Conservation (phyloP, 2,113 vertebrate genomes). For the Ursus arctos region DNA sequence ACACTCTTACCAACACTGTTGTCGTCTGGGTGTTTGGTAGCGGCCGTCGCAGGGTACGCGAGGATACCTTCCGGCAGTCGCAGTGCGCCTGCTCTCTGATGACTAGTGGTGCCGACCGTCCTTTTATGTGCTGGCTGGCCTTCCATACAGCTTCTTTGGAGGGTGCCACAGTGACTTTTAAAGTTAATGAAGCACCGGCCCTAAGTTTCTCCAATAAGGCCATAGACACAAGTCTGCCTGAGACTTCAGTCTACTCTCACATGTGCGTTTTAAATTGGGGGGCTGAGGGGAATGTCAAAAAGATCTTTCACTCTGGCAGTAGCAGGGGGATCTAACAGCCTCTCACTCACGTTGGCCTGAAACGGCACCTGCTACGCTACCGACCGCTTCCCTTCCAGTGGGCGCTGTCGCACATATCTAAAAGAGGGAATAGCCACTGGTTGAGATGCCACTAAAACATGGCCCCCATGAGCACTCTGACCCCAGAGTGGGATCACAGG, state of each 20-base stretch:
- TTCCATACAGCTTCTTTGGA: background rate
- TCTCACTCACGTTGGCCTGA: background rate
- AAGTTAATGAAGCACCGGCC: background rate
- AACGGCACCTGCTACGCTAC: rapidly evolving
- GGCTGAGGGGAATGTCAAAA: background rate
- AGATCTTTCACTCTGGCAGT: background rate
- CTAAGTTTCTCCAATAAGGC: background rate
- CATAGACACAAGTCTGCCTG: background rate
- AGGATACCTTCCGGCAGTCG: background rate
- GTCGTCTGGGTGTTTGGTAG: background rate
- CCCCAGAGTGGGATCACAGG: too few relatives aligned
- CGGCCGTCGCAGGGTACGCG: background rate
- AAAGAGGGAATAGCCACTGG: background rate
- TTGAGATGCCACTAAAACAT: background rate
- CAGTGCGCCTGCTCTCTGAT: background rate
- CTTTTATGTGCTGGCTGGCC: background rate
- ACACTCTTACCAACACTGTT: background rate
- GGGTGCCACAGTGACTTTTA: background rate
- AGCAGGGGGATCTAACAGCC: background rate
- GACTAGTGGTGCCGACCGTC: background rate
- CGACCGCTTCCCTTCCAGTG: rapidly evolving
- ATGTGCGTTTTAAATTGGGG: background rate
- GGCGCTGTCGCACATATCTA: too few relatives aligned
- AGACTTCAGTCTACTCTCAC: background rate
- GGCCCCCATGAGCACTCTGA: background rate